Evolutionary conservation across 2,888 invertebrate species (phyloP), one percentile per base, ranked within the genome.

Genomic region (Rhaphigaster nebulosa): DNA sequence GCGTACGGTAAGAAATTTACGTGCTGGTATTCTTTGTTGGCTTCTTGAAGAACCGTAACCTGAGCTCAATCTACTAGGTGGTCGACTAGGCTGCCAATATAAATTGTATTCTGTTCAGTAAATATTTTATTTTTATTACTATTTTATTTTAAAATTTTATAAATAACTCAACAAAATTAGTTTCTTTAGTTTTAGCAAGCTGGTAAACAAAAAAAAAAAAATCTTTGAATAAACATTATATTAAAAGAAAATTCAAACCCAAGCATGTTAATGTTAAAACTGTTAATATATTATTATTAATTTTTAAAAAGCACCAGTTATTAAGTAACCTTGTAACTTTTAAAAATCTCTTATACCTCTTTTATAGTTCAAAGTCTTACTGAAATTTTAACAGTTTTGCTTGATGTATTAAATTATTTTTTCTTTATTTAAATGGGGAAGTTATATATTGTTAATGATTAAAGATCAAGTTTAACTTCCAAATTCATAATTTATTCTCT

Each of bases 1-100:
- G 26, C 91, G 87, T 15, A 92, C 91, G 8, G 92, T 92, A n/a
- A 91, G 91, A 41, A 90, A 92, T 60, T 92, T 92, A 52, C 91
- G 84, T 23, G 88, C 91, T 93, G 54, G 93, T 34, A 90, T 52
- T 52, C 56, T 90, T 88, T 88, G 90, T 65, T 92, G 92, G 91
- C 92, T 93, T 90, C 94, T 93, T 60, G 95, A 94, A 38, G 94
- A 95, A 87, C 94, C 94, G 92, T 94, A 95, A 89, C 94, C 94
- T 88, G 94, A 94, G 92, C 94, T 94, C 91, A 94, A 93, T 91
- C 94, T 93, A 92, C 94, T 94, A 26, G 94, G 93, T 38, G 94
- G 94, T 87, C 94, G 92, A 92, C 92, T 92, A n/a, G 91, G 91
- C 92, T 91, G 89, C 56, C 87, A 90, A 90, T 84, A 45, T 84